Evolutionary conservation across 2,888 invertebrate genomes (phyloP).

Genomic region (Phyllotreta striolata): DNA sequence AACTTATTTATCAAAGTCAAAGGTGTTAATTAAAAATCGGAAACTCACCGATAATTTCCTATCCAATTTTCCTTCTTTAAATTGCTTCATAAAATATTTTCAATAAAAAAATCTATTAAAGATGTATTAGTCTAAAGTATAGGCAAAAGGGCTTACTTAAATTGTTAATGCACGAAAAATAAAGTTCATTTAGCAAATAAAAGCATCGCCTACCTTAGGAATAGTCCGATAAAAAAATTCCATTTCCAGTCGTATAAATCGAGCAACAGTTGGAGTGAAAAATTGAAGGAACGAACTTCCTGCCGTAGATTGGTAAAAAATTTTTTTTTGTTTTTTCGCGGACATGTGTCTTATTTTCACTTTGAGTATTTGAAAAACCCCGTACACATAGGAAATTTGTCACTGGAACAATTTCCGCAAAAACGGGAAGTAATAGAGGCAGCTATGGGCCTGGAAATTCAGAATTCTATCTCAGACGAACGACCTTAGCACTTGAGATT

Average conservation of each 20-base stretch:
- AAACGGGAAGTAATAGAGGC: constrained; percentile 15
- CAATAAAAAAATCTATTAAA: no score
- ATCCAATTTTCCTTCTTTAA: no score
- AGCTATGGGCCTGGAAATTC: constrained; percentile 8
- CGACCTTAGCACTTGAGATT: constrained; percentile 11
- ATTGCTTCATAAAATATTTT: no score
- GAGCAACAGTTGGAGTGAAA: constrained; percentile 11
- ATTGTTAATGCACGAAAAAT: no score
- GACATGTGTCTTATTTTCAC: constrained; percentile 8
- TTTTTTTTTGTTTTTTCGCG: constrained; percentile 2
- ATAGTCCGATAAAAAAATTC: no score
- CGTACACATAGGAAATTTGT: constrained; percentile 12
- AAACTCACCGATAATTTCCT: no score
- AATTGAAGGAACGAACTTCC: constrained; percentile 7
- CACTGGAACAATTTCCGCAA: constrained; percentile 17
- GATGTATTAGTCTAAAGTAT: no score
- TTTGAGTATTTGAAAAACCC: constrained; percentile 1
- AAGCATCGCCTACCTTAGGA: no score
- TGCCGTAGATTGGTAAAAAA: constrained; percentile 4
- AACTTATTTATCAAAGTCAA: no score
- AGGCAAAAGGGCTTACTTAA: no score
- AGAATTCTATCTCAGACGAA: constrained; percentile 7
- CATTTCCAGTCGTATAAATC: not conserved
- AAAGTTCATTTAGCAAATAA: no score
- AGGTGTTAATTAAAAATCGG: no score